Percentiles rank a stretch among this genome's conserved stretches.
Conservation (phyloP, 2,113 vertebrate genomes). For the Miniopterus natalensis region DNA sequence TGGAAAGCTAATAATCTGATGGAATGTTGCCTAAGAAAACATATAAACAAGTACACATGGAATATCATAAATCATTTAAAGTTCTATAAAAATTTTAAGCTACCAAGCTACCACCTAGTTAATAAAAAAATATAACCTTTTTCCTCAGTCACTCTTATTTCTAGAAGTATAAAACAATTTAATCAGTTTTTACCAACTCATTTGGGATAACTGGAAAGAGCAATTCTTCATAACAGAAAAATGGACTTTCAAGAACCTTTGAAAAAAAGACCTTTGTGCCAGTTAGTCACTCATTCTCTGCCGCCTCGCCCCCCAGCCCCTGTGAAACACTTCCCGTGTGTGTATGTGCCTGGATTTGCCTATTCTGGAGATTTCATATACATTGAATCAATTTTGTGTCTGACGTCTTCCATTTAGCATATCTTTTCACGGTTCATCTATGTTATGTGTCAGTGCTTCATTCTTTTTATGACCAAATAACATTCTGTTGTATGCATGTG, state of each 20-base stretch:
- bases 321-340: too few species aligned
- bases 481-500: not conserved
- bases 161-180: constrained; percentile 16
- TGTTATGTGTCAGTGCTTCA: not conserved
- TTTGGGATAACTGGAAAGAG: constrained; percentile 2
- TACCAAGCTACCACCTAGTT: not conserved
- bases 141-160: not conserved
- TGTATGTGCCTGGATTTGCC: not conserved
- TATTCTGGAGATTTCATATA: not conserved
- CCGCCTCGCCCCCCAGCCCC: not conserved
- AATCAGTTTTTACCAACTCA: constrained; percentile 13
- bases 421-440: constrained; percentile 1
- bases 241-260: constrained; percentile 7
- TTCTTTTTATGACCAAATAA: not conserved
- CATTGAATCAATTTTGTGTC: not conserved
- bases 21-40: not conserved
- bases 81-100: not conserved
- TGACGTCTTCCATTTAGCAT: not conserved
- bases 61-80: constrained; percentile 30
- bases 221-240: constrained; percentile 51
- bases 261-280: not conserved
- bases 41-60: not conserved
- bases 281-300: not conserved
- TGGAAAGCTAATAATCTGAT: constrained; percentile 32
- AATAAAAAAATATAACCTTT: not conserved